A percentile compares a stretch with the other conserved stretches of the same genome.
Conservation (phyloP, 2,888 invertebrate species). For the Ophion ellenae region DNA sequence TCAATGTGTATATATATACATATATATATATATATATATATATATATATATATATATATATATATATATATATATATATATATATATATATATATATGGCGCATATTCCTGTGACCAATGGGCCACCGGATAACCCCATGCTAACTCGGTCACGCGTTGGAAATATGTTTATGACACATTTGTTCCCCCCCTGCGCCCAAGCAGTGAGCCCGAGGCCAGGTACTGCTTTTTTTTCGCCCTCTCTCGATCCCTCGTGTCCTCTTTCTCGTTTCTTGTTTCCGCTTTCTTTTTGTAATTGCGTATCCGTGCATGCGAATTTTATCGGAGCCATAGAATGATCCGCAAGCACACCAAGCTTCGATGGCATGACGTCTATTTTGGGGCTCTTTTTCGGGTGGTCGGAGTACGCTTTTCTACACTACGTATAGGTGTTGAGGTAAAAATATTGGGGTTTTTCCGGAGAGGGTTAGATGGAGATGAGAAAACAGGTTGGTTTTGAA, state of each 20-base stretch:
- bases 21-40: no score
- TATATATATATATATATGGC: background rate
- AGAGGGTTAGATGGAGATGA: background rate
- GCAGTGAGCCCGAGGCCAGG: slow-evolving; percentile 37
- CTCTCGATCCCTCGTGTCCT: slow-evolving; percentile 9
- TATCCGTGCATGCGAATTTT: slow-evolving; percentile 3
- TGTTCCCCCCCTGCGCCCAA: slow-evolving; percentile 28
- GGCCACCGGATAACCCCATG: slow-evolving; percentile 80
- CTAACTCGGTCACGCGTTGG: slow-evolving; percentile 77
- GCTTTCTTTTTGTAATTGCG: slow-evolving; percentile 12
- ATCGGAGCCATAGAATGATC: background rate
- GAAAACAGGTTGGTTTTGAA: background rate
- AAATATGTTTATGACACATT: slow-evolving; percentile 80
- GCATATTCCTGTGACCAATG: slow-evolving; percentile 78
- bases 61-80: no score
- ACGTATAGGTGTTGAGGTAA: no score
- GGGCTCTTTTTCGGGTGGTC: no score
- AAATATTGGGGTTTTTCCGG: background rate
- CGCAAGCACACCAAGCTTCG: no score
- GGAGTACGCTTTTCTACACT: background rate
- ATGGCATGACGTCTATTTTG: no score
- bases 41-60: no score
- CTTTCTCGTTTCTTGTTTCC: slow-evolving; percentile 4
- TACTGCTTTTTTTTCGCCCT: slow-evolving; percentile 3
- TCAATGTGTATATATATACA: slow-evolving; percentile 64